Percentiles rank a stretch among this genome's conserved stretches.
phyloP scores from a whole-genome alignment of 2,888 invertebrate genomes.

The Euclidia mi region DNA sequence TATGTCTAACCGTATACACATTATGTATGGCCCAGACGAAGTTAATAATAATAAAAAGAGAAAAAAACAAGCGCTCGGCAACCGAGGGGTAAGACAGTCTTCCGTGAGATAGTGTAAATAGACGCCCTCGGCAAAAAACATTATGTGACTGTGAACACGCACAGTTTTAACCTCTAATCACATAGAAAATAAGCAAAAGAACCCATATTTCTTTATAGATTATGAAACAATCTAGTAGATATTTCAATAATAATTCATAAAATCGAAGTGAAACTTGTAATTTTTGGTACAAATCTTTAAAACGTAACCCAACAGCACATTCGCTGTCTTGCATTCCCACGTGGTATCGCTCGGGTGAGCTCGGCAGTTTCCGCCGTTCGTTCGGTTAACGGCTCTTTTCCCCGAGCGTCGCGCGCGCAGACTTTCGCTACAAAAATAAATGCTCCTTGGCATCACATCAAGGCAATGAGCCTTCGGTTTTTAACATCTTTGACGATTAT shows the following conservation, averaged over 20 bases:
- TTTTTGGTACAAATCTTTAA: constrained; percentile 24
- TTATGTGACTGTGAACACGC: constrained; percentile 59
- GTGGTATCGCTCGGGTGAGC: constrained; percentile 66
- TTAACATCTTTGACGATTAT: constrained; percentile 81
- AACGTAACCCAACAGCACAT: constrained; percentile 56
- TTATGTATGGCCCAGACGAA: constrained; percentile 66
- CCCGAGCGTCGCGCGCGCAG: constrained; percentile 70
- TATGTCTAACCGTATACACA: constrained; percentile 28
- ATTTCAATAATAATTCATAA: constrained; percentile 33
- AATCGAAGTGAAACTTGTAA: constrained; percentile 10
- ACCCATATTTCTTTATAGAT: constrained; percentile 33
- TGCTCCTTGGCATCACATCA: constrained; percentile 88
- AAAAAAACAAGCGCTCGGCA: constrained; percentile 78
- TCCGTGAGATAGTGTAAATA: constrained; percentile 74
- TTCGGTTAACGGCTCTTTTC: constrained; percentile 87
- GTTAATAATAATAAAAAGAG: constrained; percentile 88
- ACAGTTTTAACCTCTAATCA: constrained; percentile 53
- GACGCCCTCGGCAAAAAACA: constrained; percentile 61
- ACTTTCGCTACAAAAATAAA: constrained; percentile 89
- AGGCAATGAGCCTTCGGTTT: constrained; percentile 84
- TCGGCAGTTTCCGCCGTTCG: constrained; percentile 77
- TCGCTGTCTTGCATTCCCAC: constrained; percentile 69
- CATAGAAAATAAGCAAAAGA: constrained; percentile 17
- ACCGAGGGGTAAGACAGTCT: constrained; percentile 84
- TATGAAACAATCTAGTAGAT: constrained; percentile 49